Evolutionary conservation across 2,113 vertebrate species (phyloP).

Genomic region (Rissa tridactyla): DNA sequence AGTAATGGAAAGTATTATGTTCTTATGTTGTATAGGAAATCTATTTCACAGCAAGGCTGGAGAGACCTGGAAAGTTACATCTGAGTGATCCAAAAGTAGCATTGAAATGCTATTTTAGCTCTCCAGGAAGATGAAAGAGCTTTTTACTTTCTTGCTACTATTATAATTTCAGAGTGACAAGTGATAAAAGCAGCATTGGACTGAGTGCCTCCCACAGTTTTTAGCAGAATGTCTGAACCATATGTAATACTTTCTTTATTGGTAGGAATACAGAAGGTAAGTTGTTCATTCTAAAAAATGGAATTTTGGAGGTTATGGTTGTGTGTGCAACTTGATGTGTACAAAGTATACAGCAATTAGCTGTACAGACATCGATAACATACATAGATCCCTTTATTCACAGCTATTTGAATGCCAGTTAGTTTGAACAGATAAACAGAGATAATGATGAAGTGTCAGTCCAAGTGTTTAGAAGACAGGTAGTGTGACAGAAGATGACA

Average conservation of each 20-base stretch:
- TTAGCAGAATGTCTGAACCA: neutral
- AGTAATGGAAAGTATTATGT: neutral
- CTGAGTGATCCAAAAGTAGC: slow-evolving; percentile 24
- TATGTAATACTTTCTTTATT: neutral
- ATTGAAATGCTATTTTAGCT: slow-evolving; percentile 19
- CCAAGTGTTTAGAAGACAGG: neutral
- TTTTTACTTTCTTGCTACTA: slow-evolving; percentile 11
- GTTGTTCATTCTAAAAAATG: neutral
- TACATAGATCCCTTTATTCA: neutral
- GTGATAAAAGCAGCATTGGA: slow-evolving; percentile 19
- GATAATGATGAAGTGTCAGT: slow-evolving; percentile 3
- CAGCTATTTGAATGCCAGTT: neutral
- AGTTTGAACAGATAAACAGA: slow-evolving; percentile 25
- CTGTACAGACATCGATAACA: neutral
- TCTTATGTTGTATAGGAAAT: neutral
- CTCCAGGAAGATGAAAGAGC: slow-evolving; percentile 15
- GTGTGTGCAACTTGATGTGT: neutral
- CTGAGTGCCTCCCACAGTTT: neutral
- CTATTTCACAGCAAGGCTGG: slow-evolving; percentile 13
- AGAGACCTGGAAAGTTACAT: slow-evolving; percentile 3
- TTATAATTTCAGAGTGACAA: slow-evolving; percentile 52
- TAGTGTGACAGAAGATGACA: slow-evolving; percentile 5
- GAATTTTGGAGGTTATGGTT: neutral
- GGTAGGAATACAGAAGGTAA: neutral
- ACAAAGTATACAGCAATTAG: neutral